Base-by-base conservation (phyloP, 2,113 vertebrate genomes). In the Ardeotis arabs region DNA sequence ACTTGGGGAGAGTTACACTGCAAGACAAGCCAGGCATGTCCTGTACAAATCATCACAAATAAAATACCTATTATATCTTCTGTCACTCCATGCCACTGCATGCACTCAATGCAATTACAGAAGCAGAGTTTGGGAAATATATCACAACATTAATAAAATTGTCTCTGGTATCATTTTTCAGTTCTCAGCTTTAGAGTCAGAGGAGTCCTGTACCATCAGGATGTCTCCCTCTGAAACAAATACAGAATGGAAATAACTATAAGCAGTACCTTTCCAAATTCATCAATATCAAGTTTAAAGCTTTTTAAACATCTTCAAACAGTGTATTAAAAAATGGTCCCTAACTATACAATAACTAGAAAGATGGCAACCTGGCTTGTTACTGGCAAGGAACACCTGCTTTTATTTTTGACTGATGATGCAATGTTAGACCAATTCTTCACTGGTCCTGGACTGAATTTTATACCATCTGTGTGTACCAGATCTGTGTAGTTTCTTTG, bases 181-280 rank as follows among this genome's bases (percentile, higher is more conserved):
- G 1, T 70, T 81, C 52, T 82, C 18, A 56, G 15, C 5, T 63
- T 82, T 85, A 49, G 2, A 64, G 25, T 6, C 21, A 52, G 33
- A 23, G 20, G 33, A 23, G 20, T 37, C 20, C 29, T 37, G 16
- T 19, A 68, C 4, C 10, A 47, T 39, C 17, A 78, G 0, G 0
- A 31, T n/a, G 10, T 55, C 25, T 67, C 41, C 14, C 14, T 28
- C 4, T 45, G 49, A 62, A 84, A 67, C 2, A 84, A 56, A 63
- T 17, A 25, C 6, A 52, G 22, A 73, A 75, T 2, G 4, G 39
- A 80, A 79, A 52, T 10, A 77, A n/a, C 20, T 33, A 12, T 49
- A 77, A 84, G 12, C 8, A 68, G 63, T 60, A 8, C 9, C 7
- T 78, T 87, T 79, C 31, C n/a, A 84, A 56, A 77, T 31, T 16